phyloP scores from a whole-genome alignment of 2,888 invertebrate genomes.

The Macropis europaea region DNA sequence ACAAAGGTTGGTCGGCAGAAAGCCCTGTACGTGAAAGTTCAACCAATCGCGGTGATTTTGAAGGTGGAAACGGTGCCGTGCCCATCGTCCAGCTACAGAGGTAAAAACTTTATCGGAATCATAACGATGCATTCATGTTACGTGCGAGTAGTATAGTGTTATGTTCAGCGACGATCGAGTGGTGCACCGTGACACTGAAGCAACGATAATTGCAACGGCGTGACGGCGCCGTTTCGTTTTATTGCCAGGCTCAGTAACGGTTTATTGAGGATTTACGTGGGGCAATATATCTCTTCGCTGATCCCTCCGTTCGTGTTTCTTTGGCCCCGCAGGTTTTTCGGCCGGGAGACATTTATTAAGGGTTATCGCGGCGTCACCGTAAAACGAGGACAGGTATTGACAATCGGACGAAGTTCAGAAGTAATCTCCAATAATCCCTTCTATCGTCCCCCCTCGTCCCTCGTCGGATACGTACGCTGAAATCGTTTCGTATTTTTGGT shows the following conservation, averaged over 20 bases:
- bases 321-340: conserved; percentile 65
- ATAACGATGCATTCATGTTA: conserved; percentile 42
- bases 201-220: conserved; percentile 67
- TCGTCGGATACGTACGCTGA: conserved; percentile 16
- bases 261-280: conserved; percentile 68
- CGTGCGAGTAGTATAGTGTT: conserved; percentile 37
- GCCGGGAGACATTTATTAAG: conserved; percentile 68
- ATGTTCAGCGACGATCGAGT: conserved; percentile 51
- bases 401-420: conserved; percentile 64
- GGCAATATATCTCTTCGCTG: conserved; percentile 65
- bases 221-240: conserved; percentile 66
- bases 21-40: conserved; percentile 32
- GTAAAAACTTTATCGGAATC: conserved; percentile 46
- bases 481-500: conserved; percentile 55
- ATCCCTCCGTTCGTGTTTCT: conserved; percentile 67
- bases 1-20: not conserved
- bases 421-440: conserved; percentile 69
- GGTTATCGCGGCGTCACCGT: conserved; percentile 69
- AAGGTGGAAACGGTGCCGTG: not conserved
- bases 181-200: conserved; percentile 55
- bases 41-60: conserved; percentile 26
- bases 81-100: conserved; percentile 13
- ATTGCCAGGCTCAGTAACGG: conserved; percentile 67
- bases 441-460: conserved; percentile 28
- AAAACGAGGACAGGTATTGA: conserved; percentile 66